Conservation (phyloP, 2,113 vertebrate genomes). For the Ptyas mucosa region DNA sequence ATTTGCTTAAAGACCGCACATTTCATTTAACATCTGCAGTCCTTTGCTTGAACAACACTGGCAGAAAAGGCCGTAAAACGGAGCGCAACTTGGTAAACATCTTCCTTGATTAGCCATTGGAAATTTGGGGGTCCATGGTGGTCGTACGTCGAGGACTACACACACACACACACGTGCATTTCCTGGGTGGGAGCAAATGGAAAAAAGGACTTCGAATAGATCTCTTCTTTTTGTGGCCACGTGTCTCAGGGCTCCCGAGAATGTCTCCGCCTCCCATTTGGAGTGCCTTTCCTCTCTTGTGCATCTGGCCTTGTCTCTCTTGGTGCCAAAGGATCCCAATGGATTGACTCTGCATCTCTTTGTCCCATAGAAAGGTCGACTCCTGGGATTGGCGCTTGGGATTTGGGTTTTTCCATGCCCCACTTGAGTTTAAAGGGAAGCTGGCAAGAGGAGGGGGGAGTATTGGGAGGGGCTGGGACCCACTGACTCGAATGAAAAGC, state of each 20-base stretch:
- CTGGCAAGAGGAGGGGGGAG: constrained; percentile 18
- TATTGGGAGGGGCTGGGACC: constrained; percentile 32
- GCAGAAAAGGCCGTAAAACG: background rate
- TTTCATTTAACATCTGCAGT: background rate
- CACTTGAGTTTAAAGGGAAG: constrained; percentile 37
- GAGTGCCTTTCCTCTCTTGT: background rate
- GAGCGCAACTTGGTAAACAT: background rate
- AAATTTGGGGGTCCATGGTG: background rate
- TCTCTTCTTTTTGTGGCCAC: no score
- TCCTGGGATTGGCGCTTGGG: background rate
- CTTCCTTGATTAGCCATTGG: background rate
- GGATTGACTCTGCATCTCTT: background rate
- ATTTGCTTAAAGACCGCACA: background rate
- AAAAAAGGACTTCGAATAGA: background rate
- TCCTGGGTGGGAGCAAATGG: background rate
- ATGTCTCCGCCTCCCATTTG: background rate
- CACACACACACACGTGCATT: background rate
- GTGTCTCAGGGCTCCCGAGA: background rate
- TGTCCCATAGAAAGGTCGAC: background rate
- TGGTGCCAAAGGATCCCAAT: background rate
- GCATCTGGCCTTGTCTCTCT: background rate
- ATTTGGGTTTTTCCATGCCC: background rate
- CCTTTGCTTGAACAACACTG: background rate
- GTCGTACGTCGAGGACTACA: background rate
- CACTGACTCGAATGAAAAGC: constrained; percentile 53